Conservation (phyloP, 2,888 invertebrate genomes). For the Acrobasis repandana region DNA sequence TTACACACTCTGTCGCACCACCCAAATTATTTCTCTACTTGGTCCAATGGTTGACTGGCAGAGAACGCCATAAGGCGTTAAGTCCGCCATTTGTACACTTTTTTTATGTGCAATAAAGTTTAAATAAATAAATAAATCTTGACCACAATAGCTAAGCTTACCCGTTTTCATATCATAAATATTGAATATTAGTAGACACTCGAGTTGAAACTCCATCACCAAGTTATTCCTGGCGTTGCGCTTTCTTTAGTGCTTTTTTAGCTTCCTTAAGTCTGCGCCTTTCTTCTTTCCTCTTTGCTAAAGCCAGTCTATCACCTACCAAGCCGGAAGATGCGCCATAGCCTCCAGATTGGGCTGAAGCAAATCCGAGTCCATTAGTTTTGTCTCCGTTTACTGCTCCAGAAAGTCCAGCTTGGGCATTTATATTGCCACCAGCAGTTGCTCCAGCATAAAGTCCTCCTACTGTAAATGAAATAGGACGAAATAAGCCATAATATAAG, state of each 20-base stretch:
- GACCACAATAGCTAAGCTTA: too few species aligned
- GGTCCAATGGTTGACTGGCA: too few species aligned
- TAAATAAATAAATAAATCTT: too few species aligned
- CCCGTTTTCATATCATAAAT: not conserved
- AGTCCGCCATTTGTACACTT: too few species aligned
- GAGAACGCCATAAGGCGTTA: too few species aligned
- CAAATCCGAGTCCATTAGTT: constrained; percentile 65
- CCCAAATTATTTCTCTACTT: too few species aligned
- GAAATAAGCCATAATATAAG: too few species aligned
- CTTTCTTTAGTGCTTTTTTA: constrained; percentile 35
- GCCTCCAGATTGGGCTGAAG: constrained; percentile 65
- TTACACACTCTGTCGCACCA: too few species aligned
- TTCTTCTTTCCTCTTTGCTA: constrained; percentile 54
- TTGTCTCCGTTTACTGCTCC: constrained; percentile 69
- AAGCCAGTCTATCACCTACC: constrained; percentile 62
- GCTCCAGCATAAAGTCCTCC: constrained; percentile 84
- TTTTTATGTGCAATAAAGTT: too few species aligned
- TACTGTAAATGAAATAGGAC: constrained; percentile 28
- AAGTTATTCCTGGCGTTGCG: constrained; percentile 31
- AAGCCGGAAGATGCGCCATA: constrained; percentile 55
- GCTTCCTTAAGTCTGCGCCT: constrained; percentile 46
- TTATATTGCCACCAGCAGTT: constrained; percentile 80
- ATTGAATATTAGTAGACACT: constrained; percentile 27
- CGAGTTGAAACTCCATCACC: constrained; percentile 26
- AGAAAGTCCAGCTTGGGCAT: constrained; percentile 76